phyloP scores from a whole-genome alignment of 2,797 vertebrate genomes.

The Mus caroli region DNA sequence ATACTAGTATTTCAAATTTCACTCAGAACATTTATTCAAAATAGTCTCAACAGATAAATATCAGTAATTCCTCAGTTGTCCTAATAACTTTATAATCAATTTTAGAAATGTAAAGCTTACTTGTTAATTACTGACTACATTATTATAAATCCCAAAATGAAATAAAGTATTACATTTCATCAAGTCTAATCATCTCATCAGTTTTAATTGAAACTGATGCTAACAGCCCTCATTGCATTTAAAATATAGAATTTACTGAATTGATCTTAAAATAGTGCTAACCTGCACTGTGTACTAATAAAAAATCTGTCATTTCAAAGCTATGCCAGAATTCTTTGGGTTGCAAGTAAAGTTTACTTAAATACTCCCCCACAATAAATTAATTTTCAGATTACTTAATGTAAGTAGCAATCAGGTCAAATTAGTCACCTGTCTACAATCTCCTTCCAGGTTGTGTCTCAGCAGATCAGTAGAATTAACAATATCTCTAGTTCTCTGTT shows the following conservation, averaged over 20 bases:
- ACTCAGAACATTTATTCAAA: slow-evolving; percentile 26
- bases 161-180: background rate
- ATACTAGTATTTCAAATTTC: background rate
- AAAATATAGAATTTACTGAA: background rate
- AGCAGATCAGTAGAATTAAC: background rate
- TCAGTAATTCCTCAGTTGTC: background rate
- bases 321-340: background rate
- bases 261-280: background rate
- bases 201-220: background rate
- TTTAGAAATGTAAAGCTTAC: slow-evolving; percentile 51
- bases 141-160: slow-evolving; percentile 30
- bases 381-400: background rate
- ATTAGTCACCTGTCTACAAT: background rate
- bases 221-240: background rate
- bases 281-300: background rate
- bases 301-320: background rate
- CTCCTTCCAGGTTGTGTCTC: background rate
- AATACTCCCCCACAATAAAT: background rate
- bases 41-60: background rate
- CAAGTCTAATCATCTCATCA: slow-evolving; percentile 1
- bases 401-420: background rate
- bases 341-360: slow-evolving; percentile 35
- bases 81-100: slow-evolving; percentile 4
- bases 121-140: background rate
- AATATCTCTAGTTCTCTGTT: background rate